These are phyloP conservation scores for Oceanodroma tethys DNA, from an alignment of 2,113 vertebrate species.

Conservation along the genomic window DNA sequence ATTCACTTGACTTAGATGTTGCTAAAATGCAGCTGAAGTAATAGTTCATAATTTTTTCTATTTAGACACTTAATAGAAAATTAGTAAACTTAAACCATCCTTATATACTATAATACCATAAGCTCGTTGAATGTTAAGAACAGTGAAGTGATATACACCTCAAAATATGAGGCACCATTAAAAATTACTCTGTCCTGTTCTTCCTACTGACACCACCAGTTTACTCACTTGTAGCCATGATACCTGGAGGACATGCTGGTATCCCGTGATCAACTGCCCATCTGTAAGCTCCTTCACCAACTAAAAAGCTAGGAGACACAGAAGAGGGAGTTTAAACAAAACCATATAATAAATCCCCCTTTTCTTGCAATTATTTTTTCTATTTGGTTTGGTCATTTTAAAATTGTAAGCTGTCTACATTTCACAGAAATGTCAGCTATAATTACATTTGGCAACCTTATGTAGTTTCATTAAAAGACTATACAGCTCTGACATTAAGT, in stretches of 20 bases:
- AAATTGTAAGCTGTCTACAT: background rate
- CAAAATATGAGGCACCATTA: conserved; percentile 31
- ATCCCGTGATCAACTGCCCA: conserved; percentile 97
- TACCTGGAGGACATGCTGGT: conserved; percentile 89
- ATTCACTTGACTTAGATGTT: background rate
- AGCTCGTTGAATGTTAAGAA: background rate
- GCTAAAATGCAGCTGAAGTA: background rate
- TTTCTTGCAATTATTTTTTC: conserved; percentile 42
- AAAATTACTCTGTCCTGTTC: conserved; percentile 51
- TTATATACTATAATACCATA: background rate
- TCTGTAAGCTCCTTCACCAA: conserved; percentile 93
- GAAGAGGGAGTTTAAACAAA: conserved; percentile 64
- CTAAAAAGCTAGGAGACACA: conserved; percentile 89
- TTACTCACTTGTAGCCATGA: conserved; percentile 98
- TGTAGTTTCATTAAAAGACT: background rate
- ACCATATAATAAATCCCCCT: conserved; percentile 50
- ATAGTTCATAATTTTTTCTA: background rate
- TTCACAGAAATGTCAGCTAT: background rate
- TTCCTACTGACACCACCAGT: conserved; percentile 62
- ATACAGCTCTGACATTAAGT: background rate
- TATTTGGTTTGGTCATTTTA: conserved; percentile 1
- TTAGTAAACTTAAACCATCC: background rate
- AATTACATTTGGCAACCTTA: background rate
- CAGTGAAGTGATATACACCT: conserved; percentile 14
- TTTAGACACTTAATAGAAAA: background rate